Base-by-base conservation (phyloP, 2,888 invertebrate genomes). In the Papilio protenor region DNA sequence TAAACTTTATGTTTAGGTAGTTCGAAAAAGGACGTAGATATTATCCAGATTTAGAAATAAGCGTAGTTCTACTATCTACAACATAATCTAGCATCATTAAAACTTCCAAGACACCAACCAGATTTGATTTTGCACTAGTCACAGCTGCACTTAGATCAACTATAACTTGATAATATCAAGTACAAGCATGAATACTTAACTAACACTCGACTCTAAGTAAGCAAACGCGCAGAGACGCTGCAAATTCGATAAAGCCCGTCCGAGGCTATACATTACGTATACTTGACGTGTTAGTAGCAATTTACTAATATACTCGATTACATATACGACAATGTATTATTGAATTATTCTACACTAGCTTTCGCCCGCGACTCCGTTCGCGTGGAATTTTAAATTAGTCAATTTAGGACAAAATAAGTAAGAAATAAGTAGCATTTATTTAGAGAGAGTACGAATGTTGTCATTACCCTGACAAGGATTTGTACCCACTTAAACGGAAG, bases 141-240 rank as follows among this genome's bases (percentile, higher is more conserved):
- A 23, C 73, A 55, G 16, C 77, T 77, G 77, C 73, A 77, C 72
- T 77, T 66, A 27, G 1, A 18, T 61, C 18, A 66, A 77, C 40
- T 73, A 27, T 47, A 77, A 77, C 73, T 73, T 66, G 77, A 77
- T 73, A 72, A 64, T 55, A 77, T 66, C 73, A 76, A 64, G 23
- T 73, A 18, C 52, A 73, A 61, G 45, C 14, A 61, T 61, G 61
- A 61, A 61, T 61, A 61, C 61, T 61, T 61, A 61, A 61, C 27
- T 27, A 61, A 70, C 27, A 47, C 75, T 61, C 10, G 18, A 47
- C 16, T 27, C 59, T 66, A 47, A 77, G 73, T 52, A 72, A 66
- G 55, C 64, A 52, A 73, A 77, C 73, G 72, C 49, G 27, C 45
- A 18, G 47, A 57, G 73, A 73, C 66, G 55, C 33, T 61, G 73